Evolutionary conservation across 2,797 vertebrate species (phyloP).

Genomic region (Anomalospiza imberbis): DNA sequence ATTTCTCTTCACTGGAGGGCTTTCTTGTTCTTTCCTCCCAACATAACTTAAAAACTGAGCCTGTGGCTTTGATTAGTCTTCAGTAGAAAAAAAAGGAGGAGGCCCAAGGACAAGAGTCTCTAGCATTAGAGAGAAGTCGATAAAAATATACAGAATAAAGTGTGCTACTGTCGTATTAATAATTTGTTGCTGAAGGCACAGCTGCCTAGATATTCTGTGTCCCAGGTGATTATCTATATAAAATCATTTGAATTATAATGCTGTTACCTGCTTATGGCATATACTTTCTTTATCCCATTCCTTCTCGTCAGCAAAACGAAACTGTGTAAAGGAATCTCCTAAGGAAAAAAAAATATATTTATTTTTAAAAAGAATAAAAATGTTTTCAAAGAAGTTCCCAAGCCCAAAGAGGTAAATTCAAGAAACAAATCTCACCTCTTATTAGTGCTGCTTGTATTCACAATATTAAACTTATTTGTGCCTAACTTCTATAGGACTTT

Average conservation of each 20-base stretch:
- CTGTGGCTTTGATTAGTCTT: background rate
- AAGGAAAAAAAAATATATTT: background rate
- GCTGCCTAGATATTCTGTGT: background rate
- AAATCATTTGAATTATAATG: background rate
- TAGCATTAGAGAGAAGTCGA: background rate
- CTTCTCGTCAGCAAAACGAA: slow-evolving; percentile 92
- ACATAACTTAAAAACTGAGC: background rate
- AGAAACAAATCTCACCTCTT: background rate
- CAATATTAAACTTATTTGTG: background rate
- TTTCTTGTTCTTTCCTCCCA: background rate
- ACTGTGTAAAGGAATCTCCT: slow-evolving; percentile 95
- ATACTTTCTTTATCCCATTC: slow-evolving; percentile 86
- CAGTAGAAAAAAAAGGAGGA: background rate
- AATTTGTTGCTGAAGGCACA: background rate
- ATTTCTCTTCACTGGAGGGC: background rate
- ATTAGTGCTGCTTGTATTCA: background rate
- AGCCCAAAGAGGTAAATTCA: background rate
- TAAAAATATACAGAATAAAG: background rate
- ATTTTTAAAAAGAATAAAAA: background rate
- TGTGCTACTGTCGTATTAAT: background rate
- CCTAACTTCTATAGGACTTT: background rate
- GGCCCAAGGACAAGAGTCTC: background rate
- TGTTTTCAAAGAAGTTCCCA: background rate
- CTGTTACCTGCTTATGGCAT: slow-evolving; percentile 80
- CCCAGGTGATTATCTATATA: background rate